Evolutionary conservation across 2,888 invertebrate genomes (phyloP), one percentile per base, ranked within the genome.

Genomic region (Hirtodrosophila duncani): DNA sequence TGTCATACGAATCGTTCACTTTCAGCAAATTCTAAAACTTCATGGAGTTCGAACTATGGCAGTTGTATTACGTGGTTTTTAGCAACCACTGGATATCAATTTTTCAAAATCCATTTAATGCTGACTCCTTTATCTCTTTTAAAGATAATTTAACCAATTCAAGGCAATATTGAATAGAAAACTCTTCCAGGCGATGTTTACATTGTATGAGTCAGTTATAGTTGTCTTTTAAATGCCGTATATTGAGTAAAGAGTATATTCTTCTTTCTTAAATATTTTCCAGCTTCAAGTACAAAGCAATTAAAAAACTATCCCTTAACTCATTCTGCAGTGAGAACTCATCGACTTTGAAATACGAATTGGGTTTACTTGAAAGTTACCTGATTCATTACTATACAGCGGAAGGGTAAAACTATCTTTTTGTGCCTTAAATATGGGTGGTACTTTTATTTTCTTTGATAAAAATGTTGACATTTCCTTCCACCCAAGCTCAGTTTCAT

Each of bases 401-500:
- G 29, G 29, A 41, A 41, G 45, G 29, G 36, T 45, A 23, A 45
- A 37, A 10, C 36, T 36, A 45, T 37, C 24, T 37, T 37, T 45
- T 45, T 45, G 37, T 31, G 31, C 24, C 24, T 36, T 44, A 44
- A 29, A 21, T 34, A n/a, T n/a, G n/a, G n/a, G n/a, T n/a, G n/a
- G n/a, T n/a, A 26, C 13, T 24, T 37, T 45, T 37, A 37, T 13
- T 9, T 45, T 42, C 23, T 23, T 31, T 42, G 17, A 42, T 42
- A 31, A 30, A 41, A 42, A 34, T 20, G 34, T 21, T 34, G 21
- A 8, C 34, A 43, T 48, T 46, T 48, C 29, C 42, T 52, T 46
- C 36, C 39, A 46, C 34, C 18, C 52, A 37, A 43, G 21, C 31
- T 23, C 46, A 38, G 49, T 44, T 36, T 59, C 42, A 31, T 59